Conservation (phyloP, 1,140 invertebrate genomes). For the Yoshiicerus persimilis region DNA sequence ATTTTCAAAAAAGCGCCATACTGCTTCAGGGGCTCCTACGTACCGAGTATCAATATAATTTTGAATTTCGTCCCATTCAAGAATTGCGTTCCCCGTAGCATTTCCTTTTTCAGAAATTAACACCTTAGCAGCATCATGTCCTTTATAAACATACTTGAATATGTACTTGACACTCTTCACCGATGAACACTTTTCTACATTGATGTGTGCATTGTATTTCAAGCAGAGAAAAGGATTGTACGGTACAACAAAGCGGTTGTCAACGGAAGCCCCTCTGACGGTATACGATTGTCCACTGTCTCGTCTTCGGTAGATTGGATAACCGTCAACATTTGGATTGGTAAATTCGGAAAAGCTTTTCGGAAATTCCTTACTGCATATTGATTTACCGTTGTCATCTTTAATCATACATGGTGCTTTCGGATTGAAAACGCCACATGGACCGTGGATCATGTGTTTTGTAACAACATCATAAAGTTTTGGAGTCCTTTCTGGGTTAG, state of each 20-base stretch:
- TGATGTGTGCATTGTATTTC: no score
- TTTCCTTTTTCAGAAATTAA: no score
- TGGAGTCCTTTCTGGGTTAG: conserved; percentile 51
- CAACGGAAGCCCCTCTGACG: conserved; percentile 44
- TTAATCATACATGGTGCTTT: no score
- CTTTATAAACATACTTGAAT: conserved; percentile 51
- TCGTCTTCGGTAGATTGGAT: conserved; percentile 51
- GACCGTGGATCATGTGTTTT: conserved; percentile 51
- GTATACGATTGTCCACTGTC: background rate
- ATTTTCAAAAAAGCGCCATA: no score
- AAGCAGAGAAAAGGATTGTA: conserved; percentile 59
- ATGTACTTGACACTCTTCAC: conserved; percentile 60
- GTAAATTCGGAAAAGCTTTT: conserved; percentile 41
- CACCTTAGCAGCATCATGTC: no score
- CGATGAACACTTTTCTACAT: conserved; percentile 59
- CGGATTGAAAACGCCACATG: background rate
- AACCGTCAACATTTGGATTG: conserved; percentile 51
- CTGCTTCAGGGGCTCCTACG: no score
- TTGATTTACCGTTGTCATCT: no score
- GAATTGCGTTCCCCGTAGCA: no score
- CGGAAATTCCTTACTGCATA: conserved; percentile 51
- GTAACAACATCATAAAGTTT: conserved; percentile 44
- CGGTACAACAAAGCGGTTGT: conserved; percentile 60
- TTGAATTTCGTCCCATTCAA: no score
- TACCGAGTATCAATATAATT: no score